phyloP scores from a whole-genome alignment of 2,888 invertebrate genomes.

The Epistrophe eligans region DNA sequence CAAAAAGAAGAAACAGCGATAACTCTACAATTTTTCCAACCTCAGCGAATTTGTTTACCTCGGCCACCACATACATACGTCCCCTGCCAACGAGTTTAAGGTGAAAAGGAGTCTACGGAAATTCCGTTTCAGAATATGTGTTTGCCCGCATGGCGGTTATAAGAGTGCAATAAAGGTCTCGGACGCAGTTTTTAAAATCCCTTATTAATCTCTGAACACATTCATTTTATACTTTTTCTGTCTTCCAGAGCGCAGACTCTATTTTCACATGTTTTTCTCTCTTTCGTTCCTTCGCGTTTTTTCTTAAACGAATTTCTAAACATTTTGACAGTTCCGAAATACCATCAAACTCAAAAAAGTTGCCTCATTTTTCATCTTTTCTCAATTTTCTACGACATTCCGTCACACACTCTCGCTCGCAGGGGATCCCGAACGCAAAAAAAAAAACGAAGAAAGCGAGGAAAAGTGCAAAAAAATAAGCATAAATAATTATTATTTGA shows the following conservation, averaged over 20 bases:
- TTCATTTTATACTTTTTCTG: not conserved
- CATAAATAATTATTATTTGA: conserved; percentile 50
- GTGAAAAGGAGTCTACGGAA: too few species aligned
- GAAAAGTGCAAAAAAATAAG: conserved; percentile 68
- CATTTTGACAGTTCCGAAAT: conserved; percentile 74
- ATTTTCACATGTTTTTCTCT: not conserved
- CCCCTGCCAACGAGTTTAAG: too few species aligned
- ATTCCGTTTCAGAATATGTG: too few species aligned
- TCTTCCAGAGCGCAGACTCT: conserved; percentile 23
- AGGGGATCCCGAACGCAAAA: conserved; percentile 58
- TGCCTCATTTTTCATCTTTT: conserved; percentile 72
- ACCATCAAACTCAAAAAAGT: conserved; percentile 54
- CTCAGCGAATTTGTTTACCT: too few species aligned
- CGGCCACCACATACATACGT: too few species aligned
- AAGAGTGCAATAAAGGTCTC: too few species aligned
- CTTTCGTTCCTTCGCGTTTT: conserved; percentile 12
- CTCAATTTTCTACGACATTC: conserved; percentile 77
- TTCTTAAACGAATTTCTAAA: conserved; percentile 45
- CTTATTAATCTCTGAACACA: conserved; percentile 25
- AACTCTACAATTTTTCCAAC: too few species aligned
- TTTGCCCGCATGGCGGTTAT: too few species aligned
- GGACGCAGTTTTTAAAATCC: not conserved
- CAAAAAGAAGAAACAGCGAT: too few species aligned
- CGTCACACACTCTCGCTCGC: conserved; percentile 78
- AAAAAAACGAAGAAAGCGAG: conserved; percentile 72